A percentile compares a stretch with the other conserved stretches of the same genome.
Conservation (phyloP, 2,113 vertebrate species). For the Strix aluco region DNA sequence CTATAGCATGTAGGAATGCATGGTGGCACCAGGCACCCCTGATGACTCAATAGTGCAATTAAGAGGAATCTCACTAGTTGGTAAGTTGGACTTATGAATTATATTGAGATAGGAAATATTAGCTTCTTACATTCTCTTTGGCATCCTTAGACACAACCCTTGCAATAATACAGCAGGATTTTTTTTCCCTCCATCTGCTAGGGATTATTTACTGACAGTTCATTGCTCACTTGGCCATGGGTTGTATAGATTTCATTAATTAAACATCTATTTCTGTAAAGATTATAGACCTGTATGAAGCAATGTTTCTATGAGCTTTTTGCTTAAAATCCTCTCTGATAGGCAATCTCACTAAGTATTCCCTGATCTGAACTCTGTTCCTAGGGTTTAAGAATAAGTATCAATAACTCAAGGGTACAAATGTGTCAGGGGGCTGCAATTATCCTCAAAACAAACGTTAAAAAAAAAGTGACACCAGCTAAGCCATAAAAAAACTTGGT, state of each 20-base stretch:
- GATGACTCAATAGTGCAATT: neutral
- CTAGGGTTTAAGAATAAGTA: neutral
- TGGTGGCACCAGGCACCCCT: neutral
- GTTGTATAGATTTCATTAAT: neutral
- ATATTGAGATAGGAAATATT: neutral
- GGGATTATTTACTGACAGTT: neutral
- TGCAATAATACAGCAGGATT: neutral
- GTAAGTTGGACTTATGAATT: neutral
- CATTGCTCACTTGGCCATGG: neutral
- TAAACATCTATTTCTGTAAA: neutral
- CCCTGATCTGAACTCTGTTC: neutral
- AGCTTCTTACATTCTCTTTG: neutral
- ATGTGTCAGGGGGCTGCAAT: neutral
- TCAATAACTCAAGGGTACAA: neutral
- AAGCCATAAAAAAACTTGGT: neutral
- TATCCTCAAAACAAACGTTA: constrained; percentile 11
- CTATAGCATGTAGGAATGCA: neutral
- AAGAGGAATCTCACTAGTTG: neutral
- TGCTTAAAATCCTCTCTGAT: neutral
- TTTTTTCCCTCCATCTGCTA: neutral
- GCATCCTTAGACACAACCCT: neutral
- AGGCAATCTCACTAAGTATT: neutral
- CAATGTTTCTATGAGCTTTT: neutral
- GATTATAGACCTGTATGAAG: neutral
- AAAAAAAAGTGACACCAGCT: neutral